phyloP scores from a whole-genome alignment of 2,797 vertebrate species.

The Hyperoplus lanceolatus region DNA sequence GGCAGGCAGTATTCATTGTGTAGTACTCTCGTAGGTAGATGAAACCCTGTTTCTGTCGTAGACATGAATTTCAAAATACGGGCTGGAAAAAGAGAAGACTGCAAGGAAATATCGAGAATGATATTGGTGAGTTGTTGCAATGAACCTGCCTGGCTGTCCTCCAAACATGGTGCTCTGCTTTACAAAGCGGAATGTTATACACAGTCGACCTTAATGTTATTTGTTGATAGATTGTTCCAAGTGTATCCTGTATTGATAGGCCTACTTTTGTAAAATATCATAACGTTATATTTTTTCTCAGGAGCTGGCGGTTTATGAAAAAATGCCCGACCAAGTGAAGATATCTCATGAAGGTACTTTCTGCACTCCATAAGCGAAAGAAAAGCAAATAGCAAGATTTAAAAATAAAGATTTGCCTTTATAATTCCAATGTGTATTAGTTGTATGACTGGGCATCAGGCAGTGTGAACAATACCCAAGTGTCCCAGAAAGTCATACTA shows the following conservation, averaged over 20 bases:
- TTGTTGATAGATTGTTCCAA: background rate
- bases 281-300: slow-evolving; percentile 40
- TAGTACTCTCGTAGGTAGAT: accelerated
- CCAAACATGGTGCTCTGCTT: background rate
- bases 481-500: too few relatives aligned
- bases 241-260: background rate
- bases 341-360: slow-evolving; percentile 81
- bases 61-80: slow-evolving; percentile 81
- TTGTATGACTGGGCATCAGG: background rate
- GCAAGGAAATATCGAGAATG: slow-evolving; percentile 82
- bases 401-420: background rate
- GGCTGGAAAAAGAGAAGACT: slow-evolving; percentile 76
- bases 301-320: slow-evolving; percentile 85
- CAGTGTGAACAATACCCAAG: too few relatives aligned
- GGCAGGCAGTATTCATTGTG: too few relatives aligned
- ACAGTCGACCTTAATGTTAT: background rate
- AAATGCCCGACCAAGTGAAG: slow-evolving; percentile 83
- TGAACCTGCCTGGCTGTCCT: too few relatives aligned
- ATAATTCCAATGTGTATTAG: background rate
- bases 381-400: background rate
- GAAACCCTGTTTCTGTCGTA: background rate
- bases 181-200: background rate
- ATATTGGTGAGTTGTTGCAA: slow-evolving; percentile 73
- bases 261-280: background rate
- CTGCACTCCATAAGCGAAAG: too few relatives aligned